Percentiles rank a stretch among this genome's conserved stretches.
These are phyloP conservation scores for Poecilus cupreus DNA, from an alignment of 2,888 invertebrate genomes.

Conservation along the genomic window DNA sequence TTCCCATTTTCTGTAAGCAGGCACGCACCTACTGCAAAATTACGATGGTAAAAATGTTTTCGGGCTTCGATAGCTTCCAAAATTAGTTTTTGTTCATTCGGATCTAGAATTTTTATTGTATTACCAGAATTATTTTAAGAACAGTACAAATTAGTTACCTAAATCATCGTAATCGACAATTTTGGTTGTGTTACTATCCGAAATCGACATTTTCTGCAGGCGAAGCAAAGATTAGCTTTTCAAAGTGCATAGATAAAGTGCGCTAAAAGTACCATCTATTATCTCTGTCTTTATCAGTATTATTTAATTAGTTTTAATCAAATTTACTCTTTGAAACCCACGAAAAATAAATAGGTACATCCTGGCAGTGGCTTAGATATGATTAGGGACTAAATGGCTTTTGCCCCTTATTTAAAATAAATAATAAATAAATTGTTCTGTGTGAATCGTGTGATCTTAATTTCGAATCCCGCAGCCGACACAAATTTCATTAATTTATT, in stretches of 20 bases:
- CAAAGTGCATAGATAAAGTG: not conserved
- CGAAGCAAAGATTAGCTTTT: not conserved
- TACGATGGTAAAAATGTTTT: constrained; percentile 84
- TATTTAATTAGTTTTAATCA: constrained; percentile 1
- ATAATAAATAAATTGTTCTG: too few species aligned
- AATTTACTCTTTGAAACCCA: constrained; percentile 24
- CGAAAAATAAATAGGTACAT: not conserved
- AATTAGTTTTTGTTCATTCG: constrained; percentile 77
- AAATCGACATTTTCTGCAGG: too few species aligned
- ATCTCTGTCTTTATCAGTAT: not conserved
- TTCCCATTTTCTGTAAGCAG: constrained; percentile 82
- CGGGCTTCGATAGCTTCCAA: constrained; percentile 78
- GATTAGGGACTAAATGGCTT: too few species aligned
- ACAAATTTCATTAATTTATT: too few species aligned
- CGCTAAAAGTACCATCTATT: not conserved
- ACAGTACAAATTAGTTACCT: constrained; percentile 47
- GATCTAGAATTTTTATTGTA: constrained; percentile 73
- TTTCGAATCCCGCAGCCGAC: too few species aligned
- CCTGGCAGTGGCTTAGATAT: not conserved
- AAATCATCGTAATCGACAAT: constrained; percentile 61
- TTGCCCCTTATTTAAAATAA: too few species aligned
- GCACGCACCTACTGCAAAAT: constrained; percentile 92
- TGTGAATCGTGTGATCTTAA: too few species aligned
- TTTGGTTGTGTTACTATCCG: constrained; percentile 48
- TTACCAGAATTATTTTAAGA: not conserved